Percentiles rank a stretch among this genome's conserved stretches.
These are phyloP conservation scores for Nematopogon swammerdamellus DNA, from an alignment of 2,888 invertebrate genomes.

Conservation along the genomic window DNA sequence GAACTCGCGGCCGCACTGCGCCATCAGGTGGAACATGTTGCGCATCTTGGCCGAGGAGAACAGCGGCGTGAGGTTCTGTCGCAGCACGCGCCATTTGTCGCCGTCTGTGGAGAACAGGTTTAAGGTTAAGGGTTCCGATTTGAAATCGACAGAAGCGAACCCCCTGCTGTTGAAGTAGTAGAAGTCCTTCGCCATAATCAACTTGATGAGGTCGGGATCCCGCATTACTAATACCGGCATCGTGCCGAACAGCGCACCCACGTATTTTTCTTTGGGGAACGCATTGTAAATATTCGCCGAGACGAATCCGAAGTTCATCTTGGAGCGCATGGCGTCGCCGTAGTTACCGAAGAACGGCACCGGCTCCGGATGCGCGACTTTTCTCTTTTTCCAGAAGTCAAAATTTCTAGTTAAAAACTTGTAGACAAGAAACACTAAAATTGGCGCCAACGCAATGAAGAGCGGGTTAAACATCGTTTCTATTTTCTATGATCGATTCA, in stretches of 20 bases:
- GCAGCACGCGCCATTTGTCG: conserved; percentile 29
- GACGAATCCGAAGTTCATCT: conserved; percentile 13
- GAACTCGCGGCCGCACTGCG: conserved; percentile 19
- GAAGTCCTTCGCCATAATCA: background rate
- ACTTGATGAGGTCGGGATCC: background rate
- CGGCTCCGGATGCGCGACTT: conserved; percentile 19
- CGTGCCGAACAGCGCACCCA: background rate
- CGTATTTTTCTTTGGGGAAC: conserved; percentile 11
- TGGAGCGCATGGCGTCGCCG: conserved; percentile 15
- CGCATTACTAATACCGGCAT: background rate
- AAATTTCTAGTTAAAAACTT: conserved; percentile 10
- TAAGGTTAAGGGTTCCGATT: conserved; percentile 19
- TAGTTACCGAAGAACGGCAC: conserved; percentile 24
- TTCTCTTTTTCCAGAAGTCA: conserved; percentile 23
- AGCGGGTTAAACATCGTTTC: too few species aligned
- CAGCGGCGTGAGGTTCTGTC: conserved; percentile 31
- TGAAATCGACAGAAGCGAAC: conserved; percentile 8
- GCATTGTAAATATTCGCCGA: conserved; percentile 15
- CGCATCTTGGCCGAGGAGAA: conserved; percentile 35
- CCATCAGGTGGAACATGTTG: conserved; percentile 32
- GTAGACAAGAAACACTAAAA: background rate
- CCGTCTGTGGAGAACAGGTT: conserved; percentile 27
- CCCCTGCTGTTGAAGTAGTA: background rate
- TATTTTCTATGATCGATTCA: too few species aligned
- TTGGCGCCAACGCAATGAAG: background rate